Conservation (phyloP, 2,797 vertebrate species). For the Sorex maritimensis region DNA sequence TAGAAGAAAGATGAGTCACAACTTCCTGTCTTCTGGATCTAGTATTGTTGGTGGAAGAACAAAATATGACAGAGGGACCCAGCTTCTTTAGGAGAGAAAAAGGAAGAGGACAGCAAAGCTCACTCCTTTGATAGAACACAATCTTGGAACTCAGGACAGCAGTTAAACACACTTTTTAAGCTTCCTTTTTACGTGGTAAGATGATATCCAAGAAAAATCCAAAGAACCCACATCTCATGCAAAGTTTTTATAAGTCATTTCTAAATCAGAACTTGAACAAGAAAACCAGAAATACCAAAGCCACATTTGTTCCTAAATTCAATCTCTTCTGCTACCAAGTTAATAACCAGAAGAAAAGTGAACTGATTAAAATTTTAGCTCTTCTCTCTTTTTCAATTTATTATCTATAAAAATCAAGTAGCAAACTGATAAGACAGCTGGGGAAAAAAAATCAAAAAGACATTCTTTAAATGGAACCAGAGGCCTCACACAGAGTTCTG, state of each 20-base stretch:
- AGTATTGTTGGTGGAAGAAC: not conserved
- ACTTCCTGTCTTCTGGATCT: not conserved
- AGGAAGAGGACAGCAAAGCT: not conserved
- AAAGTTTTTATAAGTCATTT: slow-evolving; percentile 47
- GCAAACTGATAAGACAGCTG: not conserved
- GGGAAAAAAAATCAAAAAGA: slow-evolving; percentile 39
- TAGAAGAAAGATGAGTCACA: not conserved
- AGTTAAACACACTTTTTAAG: not conserved
- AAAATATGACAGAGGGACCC: not conserved
- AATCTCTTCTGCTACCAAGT: slow-evolving; percentile 64
- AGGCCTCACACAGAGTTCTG: not conserved
- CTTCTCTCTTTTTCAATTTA: slow-evolving; percentile 67
- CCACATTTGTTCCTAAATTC: slow-evolving; percentile 63
- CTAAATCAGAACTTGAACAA: slow-evolving; percentile 42
- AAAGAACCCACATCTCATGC: slow-evolving; percentile 22
- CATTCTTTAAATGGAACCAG: not conserved
- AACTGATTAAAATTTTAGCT: slow-evolving; percentile 55
- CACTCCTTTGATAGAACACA: not conserved
- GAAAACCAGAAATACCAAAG: slow-evolving; percentile 62
- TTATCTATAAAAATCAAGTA: slow-evolving; percentile 22
- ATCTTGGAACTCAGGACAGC: not conserved
- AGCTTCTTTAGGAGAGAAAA: not conserved
- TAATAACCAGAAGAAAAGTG: slow-evolving; percentile 71
- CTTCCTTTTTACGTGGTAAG: not conserved
- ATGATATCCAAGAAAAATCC: not conserved